Conservation (phyloP, 2,113 vertebrate species). For the Mirza zaza region DNA sequence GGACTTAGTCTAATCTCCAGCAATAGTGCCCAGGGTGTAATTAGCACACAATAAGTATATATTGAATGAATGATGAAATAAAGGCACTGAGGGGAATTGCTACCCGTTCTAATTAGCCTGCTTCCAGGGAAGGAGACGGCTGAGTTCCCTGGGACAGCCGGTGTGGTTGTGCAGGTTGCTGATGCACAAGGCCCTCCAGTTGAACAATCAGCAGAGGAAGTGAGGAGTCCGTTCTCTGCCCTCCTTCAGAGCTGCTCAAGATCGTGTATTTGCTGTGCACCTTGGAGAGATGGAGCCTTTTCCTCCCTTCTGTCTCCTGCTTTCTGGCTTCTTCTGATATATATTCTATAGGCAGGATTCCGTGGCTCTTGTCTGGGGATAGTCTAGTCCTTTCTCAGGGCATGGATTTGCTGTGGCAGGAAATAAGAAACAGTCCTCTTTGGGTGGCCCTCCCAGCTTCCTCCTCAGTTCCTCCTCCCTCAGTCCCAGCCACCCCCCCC, state of each 20-base stretch:
- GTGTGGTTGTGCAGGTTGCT: not conserved
- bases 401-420: not conserved
- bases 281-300: not conserved
- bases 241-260: not conserved
- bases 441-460: not conserved
- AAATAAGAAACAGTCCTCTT: not conserved
- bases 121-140: not conserved
- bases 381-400: not conserved
- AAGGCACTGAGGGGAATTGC: not conserved
- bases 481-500: not conserved
- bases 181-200: not conserved
- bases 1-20: not conserved
- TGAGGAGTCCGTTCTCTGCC: not conserved
- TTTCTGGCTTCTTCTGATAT: not conserved
- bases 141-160: not conserved
- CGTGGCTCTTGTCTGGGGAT: not conserved
- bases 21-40: not conserved
- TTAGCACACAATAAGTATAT: not conserved
- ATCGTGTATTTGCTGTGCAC: not conserved
- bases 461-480: not conserved
- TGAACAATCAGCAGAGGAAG: not conserved
- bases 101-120: not conserved
- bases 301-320: not conserved
- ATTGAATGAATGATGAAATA: not conserved
- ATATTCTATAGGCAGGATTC: not conserved